Base-by-base conservation (phyloP, 2,113 vertebrate species). In the Tautogolabrus adspersus region DNA sequence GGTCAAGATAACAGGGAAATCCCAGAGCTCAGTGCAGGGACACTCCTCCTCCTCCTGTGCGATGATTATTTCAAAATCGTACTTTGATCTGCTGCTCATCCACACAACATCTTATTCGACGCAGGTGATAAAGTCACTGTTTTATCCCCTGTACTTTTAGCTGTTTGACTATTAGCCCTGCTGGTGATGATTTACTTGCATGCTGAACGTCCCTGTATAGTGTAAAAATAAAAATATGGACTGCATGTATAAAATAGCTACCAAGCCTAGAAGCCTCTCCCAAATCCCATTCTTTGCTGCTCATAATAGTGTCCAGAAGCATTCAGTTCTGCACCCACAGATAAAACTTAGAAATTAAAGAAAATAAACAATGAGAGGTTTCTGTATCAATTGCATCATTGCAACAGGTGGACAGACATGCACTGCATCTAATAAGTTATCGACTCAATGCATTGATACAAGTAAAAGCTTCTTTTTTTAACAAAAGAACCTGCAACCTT, bases 1-100 rank as follows among this genome's bases (percentile, higher is more conserved):
- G 88, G 84, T 91, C 90, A 60, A 68, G 65, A 90, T 81, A 88
- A 88, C 79, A 77, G 81, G 90, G 90, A 93, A 89, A 88, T 90
- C 87, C 83, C 83, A 79, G 34, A 81, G 68, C 79, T 89, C 66
- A 76, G 8, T 72, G 44, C 69, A 80, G 62, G 42, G 66, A 26
- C 34, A 40, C 51, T 72, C 26, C 8, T 74, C 26, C 8, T 74
- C 54, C 62, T 75, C 54, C 51, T 66, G 73, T 66, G 40, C 38
- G 63, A 75, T 19, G 51, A 69, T 74, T 18, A 54, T 18, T 52
- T 56, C 57, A 70, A 51, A 75, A 37, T 76, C 62, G 8, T 63
- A 49, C 73, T 70, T 66, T 70, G 61, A 82, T 85, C 59, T 66
- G n/a, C 30, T 61, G 23, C 61, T 59, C 1, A 2, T 68, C 40